Evolutionary conservation across 1,140 invertebrate genomes (phyloP), one percentile per base, ranked within the genome.

Genomic region (Drosophila lowei): DNA sequence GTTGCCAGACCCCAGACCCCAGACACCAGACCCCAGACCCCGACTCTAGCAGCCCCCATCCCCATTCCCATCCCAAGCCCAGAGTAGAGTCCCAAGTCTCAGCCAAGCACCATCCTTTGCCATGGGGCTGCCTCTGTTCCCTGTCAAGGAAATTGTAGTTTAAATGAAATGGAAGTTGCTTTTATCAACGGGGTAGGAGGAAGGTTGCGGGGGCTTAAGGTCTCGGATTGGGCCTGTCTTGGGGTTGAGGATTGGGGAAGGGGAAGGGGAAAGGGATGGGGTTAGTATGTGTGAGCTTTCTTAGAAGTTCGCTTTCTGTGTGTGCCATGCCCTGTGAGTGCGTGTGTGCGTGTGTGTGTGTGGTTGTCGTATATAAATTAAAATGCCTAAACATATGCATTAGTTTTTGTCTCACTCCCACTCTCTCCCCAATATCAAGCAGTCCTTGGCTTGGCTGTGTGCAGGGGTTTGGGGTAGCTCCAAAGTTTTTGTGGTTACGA

Each of bases 321-420:
- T 49, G 38, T 42, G 38, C 44, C 30, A 15, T 62, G 25, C 49
- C 8, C 48, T 44, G 50, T 72, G 42, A 46, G 48, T 59, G 46
- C 16, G 48, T 53, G 23, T 41, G 38, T 34, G 41, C 28, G 48
- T 47, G 18, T 58, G 25, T 44, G 44, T 41, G 34, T 28, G 44
- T 25, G 41, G 38, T 53, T 77, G 81, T 75, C 79, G 83, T 88
- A 88, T 88, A 88, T 88, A 88, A 88, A 88, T 88, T 88, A 88
- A 88, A 88, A 88, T 88, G 83, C 83, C 83, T 88, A 88, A 88
- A 88, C 83, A 88, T 88, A 88, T 88, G 83, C 83, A 88, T 88
- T 88, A 88, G 83, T 88, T 88, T 88, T 88, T 88, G 84, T 89
- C 83, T 88, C 83, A 52, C 38, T 65, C 66, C 46, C 59, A 21